phyloP scores from a whole-genome alignment of 2,797 vertebrate species.

The Scleropages formosus region DNA sequence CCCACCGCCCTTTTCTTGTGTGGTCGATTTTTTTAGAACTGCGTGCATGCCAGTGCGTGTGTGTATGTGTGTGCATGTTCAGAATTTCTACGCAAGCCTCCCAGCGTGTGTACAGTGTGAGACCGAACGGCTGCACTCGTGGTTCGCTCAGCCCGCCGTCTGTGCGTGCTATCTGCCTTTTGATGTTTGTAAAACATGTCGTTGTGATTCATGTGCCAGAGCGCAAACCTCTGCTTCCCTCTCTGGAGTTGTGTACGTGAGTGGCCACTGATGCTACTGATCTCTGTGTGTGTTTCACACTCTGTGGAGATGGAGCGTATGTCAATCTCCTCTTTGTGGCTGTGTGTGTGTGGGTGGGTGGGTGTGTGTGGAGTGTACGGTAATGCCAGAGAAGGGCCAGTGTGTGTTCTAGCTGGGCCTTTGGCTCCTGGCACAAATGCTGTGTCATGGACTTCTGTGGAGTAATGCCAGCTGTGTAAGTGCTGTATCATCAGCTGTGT shows the following conservation, averaged over 20 bases:
- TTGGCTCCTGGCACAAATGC: background rate
- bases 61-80: background rate
- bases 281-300: background rate
- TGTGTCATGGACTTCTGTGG: constrained; percentile 4
- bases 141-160: no score
- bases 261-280: no score
- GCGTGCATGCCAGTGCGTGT: constrained; percentile 24
- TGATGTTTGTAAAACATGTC: no score
- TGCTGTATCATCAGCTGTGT: background rate
- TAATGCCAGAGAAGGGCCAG: background rate
- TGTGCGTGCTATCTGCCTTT: no score
- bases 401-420: background rate
- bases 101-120: no score
- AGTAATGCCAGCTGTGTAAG: background rate
- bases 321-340: background rate
- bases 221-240: no score
- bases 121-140: no score
- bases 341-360: no score
- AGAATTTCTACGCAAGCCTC: no score
- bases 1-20: background rate
- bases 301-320: background rate
- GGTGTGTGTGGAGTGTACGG: background rate
- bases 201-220: no score
- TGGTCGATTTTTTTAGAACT: background rate
- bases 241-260: no score